Evolutionary conservation across 2,888 invertebrate species (phyloP).

Genomic region (Zaprionus obscuricornis): DNA sequence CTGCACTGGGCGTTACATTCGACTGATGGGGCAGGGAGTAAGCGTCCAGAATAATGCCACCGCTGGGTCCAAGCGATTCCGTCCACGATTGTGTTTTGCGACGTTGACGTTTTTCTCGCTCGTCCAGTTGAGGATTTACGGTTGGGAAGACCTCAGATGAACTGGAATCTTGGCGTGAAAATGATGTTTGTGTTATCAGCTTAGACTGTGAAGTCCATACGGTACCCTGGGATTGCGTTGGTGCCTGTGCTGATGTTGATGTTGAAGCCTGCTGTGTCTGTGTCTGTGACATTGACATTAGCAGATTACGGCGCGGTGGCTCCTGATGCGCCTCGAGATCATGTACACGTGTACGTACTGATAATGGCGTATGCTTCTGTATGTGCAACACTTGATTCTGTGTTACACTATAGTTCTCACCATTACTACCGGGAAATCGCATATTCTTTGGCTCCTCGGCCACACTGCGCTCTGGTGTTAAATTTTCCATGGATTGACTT

Average conservation of each 20-base stretch:
- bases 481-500: constrained; percentile 83
- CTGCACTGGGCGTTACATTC: constrained; percentile 26
- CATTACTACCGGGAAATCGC: constrained; percentile 93
- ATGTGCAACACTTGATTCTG: constrained; percentile 95
- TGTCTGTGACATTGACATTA: no score
- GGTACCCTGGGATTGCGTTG: constrained; percentile 60
- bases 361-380: constrained; percentile 86
- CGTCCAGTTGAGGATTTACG: constrained; percentile 86
- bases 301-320: constrained; percentile 50
- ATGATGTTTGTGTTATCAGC: constrained; percentile 81
- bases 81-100: constrained; percentile 82
- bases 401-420: constrained; percentile 94
- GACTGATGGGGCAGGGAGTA: constrained; percentile 29
- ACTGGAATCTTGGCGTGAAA: constrained; percentile 64
- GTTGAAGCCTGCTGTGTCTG: constrained; percentile 11
- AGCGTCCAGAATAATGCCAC: constrained; percentile 69
- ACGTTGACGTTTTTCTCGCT: constrained; percentile 79
- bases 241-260: constrained; percentile 33
- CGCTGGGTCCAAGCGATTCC: constrained; percentile 71
- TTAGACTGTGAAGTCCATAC: constrained; percentile 83
- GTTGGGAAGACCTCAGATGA: constrained; percentile 87
- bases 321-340: constrained; percentile 87
- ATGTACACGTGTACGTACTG: constrained; percentile 89
- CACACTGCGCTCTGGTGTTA: constrained; percentile 80
- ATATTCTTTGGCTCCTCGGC: constrained; percentile 88